Conservation (phyloP, 2,888 invertebrate species). For the Myathropa florea region DNA sequence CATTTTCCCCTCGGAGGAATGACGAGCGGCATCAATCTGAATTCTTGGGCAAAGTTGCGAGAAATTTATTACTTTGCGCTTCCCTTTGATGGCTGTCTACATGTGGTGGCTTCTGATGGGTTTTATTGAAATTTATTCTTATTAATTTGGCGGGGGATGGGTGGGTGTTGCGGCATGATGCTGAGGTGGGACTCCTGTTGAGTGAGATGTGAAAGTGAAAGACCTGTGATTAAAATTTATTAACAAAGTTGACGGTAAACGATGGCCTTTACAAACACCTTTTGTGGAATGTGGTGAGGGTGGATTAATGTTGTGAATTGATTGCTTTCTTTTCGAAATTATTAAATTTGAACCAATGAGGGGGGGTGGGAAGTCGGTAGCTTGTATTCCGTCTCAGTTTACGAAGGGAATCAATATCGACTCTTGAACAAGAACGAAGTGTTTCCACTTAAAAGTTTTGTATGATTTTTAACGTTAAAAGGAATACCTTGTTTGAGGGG, state of each 20-base stretch:
- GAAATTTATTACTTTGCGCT: slow-evolving; percentile 21
- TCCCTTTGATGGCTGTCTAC: slow-evolving; percentile 1
- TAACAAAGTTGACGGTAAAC: neutral
- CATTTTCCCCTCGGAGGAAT: neutral
- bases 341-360: neutral
- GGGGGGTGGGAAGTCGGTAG: no score
- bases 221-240: neutral
- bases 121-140: slow-evolving; percentile 36
- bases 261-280: neutral
- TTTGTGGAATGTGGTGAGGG: neutral
- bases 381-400: neutral
- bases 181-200: neutral
- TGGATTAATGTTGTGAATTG: neutral
- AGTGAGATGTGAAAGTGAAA: neutral
- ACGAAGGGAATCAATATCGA: neutral
- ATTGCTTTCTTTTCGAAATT: neutral
- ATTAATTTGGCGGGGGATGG: slow-evolving; percentile 2
- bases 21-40: slow-evolving; percentile 30
- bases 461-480: neutral
- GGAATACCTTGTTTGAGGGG: no score
- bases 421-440: neutral
- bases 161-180: neutral
- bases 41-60: neutral
- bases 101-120: slow-evolving; percentile 5
- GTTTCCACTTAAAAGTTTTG: neutral